phyloP scores from a whole-genome alignment of 30 jellyfish, hydroid and myxozoan genomes.

The Turritopsis dohrnii region DNA sequence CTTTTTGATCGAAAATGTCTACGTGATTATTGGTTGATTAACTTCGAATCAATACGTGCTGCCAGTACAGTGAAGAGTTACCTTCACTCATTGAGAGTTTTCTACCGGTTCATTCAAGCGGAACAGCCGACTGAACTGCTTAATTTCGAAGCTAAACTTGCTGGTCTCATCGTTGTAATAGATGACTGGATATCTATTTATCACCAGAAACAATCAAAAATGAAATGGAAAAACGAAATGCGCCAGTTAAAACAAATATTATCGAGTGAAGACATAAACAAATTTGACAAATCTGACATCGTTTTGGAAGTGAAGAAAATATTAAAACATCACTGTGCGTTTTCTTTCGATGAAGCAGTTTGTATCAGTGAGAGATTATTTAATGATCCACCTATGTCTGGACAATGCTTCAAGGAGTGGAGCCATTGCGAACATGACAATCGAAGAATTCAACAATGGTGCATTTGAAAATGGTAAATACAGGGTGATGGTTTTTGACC shows the following conservation, averaged over 20 bases:
- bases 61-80: constrained; percentile 41
- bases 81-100: constrained; percentile 27
- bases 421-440: constrained; percentile 35
- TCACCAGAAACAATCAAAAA: background rate
- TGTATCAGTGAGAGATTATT: constrained; percentile 20
- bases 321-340: background rate
- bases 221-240: constrained; percentile 3
- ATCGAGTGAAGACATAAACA: constrained; percentile 6
- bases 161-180: background rate
- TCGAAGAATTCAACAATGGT: constrained; percentile 13
- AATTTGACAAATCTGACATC: background rate
- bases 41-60: background rate
- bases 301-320: background rate
- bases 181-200: constrained; percentile 1
- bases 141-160: background rate
- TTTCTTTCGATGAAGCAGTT: constrained; percentile 8
- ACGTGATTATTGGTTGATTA: constrained; percentile 27
- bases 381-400: constrained; percentile 14
- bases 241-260: constrained; percentile 10
- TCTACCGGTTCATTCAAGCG: constrained; percentile 2
- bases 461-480: background rate
- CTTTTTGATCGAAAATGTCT: constrained; percentile 20
- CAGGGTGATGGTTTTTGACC: constrained; percentile 23
- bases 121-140: background rate
- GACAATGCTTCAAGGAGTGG: constrained; percentile 49